Evolutionary conservation across 1,140 invertebrate genomes (phyloP), one percentile per base, ranked within the genome.

Genomic region (Hermetia illucens): DNA sequence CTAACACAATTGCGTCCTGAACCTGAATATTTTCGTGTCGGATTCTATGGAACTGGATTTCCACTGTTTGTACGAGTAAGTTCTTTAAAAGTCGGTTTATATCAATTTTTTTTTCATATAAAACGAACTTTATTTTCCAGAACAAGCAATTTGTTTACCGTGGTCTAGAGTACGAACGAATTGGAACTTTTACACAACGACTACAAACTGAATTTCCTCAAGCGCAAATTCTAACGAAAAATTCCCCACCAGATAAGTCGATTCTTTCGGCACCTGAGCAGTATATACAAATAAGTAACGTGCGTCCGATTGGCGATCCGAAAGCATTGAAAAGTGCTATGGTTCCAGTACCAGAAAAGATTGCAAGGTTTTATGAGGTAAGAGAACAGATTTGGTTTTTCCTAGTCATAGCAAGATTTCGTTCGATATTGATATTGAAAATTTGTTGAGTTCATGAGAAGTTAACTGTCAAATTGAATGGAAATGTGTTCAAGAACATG

Each of bases 111-210:
- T 24, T 39, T 25, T 15, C 6, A 32, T 35, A 36, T 22, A 16
- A 35, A 9, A 5, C 25, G 6, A 27, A n/a, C 24, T 27, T 27
- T 27, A 47, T 39, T 52, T 68, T 74, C 13, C 63, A 94, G 83
- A 94, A 94, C 52, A 92, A 91, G 58, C 77, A 92, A 44, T 97
- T 97, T 62, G 81, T 98, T 17, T 97, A 96, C 64, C 77, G 94
- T 39, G 93, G 94, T 0, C 67, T 94, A 47, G 90, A 95, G 55
- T 95, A 95, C 59, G 94, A 98, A 63, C 75, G 88, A 44, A 87
- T 97, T 46, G 82, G 80, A 38, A 84, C 88, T 22, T 98, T 98
- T 55, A 94, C 88, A 8, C 84, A 93, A 49, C 72, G 94, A 25
- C 63, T 97, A 32, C 86, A 92, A 63, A 85, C 81, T 1, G 87